Evolutionary conservation across 1,140 invertebrate genomes (phyloP).

Genomic region (Euwallacea similis): DNA sequence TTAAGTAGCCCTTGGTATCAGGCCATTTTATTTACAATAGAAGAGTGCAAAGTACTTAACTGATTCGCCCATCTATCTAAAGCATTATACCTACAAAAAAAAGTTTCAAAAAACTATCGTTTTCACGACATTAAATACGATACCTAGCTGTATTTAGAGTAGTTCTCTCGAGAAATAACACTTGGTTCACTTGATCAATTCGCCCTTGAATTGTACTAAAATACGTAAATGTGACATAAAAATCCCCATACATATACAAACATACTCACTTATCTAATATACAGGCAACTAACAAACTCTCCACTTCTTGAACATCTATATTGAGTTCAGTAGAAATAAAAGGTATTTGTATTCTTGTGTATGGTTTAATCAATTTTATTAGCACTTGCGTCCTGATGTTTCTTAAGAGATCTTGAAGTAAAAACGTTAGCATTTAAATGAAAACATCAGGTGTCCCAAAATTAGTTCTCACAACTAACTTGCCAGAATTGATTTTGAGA

Average conservation of each 20-base stretch:
- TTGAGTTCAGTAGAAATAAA: constrained; percentile 98
- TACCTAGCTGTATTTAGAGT: constrained; percentile 71
- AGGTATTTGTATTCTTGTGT: constrained; percentile 96
- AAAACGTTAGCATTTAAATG: constrained; percentile 12
- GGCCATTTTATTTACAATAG: constrained; percentile 88
- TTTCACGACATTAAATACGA: neutral
- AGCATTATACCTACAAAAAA: constrained; percentile 69
- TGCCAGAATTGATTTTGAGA: neutral
- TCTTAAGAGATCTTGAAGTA: constrained; percentile 79
- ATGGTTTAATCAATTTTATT: constrained; percentile 97
- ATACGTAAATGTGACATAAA: constrained; percentile 22
- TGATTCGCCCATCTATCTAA: constrained; percentile 97
- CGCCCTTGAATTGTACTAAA: constrained; percentile 85
- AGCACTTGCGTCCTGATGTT: constrained; percentile 98
- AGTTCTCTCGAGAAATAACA: constrained; percentile 85
- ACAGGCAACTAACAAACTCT: constrained; percentile 96
- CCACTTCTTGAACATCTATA: constrained; percentile 94
- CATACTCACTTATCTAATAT: constrained; percentile 88
- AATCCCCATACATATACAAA: constrained; percentile 26
- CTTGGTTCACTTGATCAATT: constrained; percentile 97
- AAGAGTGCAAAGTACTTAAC: constrained; percentile 82
- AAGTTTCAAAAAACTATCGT: constrained; percentile 4
- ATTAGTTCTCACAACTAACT: neutral
- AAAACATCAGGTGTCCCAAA: constrained; percentile 25
- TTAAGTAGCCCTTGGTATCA: constrained; percentile 51